phyloP scores from a whole-genome alignment of 2,797 vertebrate species.

The Nannoperca australis region DNA sequence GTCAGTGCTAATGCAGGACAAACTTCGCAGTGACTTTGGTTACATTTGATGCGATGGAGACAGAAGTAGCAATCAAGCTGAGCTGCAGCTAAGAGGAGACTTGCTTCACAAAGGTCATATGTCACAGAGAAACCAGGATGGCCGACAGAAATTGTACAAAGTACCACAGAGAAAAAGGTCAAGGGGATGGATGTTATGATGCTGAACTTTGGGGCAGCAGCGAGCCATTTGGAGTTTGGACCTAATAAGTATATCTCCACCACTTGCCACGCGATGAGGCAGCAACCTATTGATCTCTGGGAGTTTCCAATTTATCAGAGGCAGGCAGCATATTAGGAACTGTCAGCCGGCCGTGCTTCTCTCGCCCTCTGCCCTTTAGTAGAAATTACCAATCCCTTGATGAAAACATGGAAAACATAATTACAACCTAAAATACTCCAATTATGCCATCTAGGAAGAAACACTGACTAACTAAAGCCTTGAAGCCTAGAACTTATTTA shows the following conservation, averaged over 20 bases:
- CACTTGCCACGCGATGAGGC: constrained; percentile 66
- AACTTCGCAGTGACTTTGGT: constrained; percentile 41
- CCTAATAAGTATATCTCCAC: constrained; percentile 82
- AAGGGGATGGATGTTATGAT: constrained; percentile 87
- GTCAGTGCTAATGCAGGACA: constrained; percentile 16
- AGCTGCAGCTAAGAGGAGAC: constrained; percentile 25
- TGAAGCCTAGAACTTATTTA: background rate
- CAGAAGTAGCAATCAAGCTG: constrained; percentile 35
- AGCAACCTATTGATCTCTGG: constrained; percentile 87
- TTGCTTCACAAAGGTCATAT: constrained; percentile 80
- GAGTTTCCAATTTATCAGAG: constrained; percentile 88
- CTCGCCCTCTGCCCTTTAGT: constrained; percentile 77
- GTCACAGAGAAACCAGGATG: constrained; percentile 72
- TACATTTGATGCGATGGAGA: constrained; percentile 23
- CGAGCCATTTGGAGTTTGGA: constrained; percentile 72
- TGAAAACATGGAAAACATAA: constrained; percentile 66
- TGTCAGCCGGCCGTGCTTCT: constrained; percentile 69
- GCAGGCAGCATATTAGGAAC: constrained; percentile 80
- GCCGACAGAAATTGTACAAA: constrained; percentile 80
- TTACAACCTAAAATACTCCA: constrained; percentile 58
- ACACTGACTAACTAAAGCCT: constrained; percentile 51
- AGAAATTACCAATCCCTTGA: constrained; percentile 51
- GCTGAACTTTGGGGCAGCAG: constrained; percentile 89
- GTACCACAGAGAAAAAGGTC: constrained; percentile 86
- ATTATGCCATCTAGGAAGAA: constrained; percentile 11